These are phyloP conservation scores for Grantiella picta DNA, from an alignment of 2,113 vertebrate species.

Conservation along the genomic window DNA sequence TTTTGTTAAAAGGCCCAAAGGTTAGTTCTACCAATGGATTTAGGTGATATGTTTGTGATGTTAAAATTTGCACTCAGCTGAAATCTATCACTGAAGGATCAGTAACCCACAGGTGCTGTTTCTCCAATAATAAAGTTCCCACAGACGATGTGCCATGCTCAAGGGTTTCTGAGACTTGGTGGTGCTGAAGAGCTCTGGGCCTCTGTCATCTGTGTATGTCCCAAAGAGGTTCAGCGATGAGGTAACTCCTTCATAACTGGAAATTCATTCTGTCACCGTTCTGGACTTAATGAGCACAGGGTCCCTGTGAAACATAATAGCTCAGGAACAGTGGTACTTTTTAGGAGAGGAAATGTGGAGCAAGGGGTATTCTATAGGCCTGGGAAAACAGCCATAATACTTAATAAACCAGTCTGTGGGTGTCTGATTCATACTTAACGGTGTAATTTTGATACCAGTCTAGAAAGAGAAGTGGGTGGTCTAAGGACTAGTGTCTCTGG, in stretches of 20 bases:
- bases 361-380: background rate
- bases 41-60: background rate
- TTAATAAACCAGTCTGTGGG: background rate
- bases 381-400: background rate
- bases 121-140: background rate
- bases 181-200: background rate
- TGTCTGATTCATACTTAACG: background rate
- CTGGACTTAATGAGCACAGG: background rate
- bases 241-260: background rate
- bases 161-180: background rate
- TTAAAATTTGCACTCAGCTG: background rate
- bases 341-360: background rate
- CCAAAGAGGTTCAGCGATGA: background rate
- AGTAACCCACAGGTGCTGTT: background rate
- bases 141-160: fast-evolving
- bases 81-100: background rate
- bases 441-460: background rate
- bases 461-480: background rate
- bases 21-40: background rate
- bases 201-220: background rate
- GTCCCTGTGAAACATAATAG: background rate
- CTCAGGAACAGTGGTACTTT: background rate
- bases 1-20: background rate
- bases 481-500: background rate
- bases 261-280: background rate